A percentile compares a stretch with the other conserved stretches of the same genome.
Evolutionary conservation across 2,797 vertebrate species (phyloP).

Genomic region (Pempheris klunzingeri): DNA sequence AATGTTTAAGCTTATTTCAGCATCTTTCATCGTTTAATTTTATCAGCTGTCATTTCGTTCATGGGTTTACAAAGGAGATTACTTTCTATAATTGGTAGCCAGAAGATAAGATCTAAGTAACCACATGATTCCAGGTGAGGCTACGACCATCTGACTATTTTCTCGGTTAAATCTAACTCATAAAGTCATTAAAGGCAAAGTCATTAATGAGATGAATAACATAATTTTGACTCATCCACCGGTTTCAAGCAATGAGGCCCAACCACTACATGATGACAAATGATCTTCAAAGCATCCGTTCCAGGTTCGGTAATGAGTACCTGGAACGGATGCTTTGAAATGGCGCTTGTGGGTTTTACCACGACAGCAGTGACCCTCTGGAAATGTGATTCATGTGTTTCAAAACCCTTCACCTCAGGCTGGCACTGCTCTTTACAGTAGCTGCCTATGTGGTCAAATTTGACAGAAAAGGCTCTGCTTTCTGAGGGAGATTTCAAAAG

Average conservation of each 20-base stretch:
- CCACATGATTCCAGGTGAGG: constrained; percentile 11
- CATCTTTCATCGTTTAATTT: neutral
- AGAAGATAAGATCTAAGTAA: neutral
- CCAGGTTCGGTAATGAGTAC: constrained; percentile 7
- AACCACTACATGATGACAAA: neutral
- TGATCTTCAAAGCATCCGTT: constrained; percentile 4
- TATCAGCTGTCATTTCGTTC: neutral
- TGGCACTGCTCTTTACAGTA: neutral
- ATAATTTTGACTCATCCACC: too few species aligned
- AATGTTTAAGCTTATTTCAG: neutral
- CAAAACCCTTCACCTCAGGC: neutral
- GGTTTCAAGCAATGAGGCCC: neutral
- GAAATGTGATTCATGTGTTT: constrained; percentile 20
- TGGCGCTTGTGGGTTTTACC: neutral
- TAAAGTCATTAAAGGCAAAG: neutral
- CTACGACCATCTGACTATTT: neutral
- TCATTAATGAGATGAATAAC: too few species aligned
- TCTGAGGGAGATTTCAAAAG: neutral
- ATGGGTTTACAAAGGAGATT: neutral
- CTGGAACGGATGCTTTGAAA: too few species aligned
- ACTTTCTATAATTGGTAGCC: neutral
- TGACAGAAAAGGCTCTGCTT: neutral
- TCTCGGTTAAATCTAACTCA: neutral
- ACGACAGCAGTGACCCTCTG: neutral
- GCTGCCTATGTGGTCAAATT: neutral